Evolutionary conservation across 1,140 invertebrate species (phyloP), one percentile per base, ranked within the genome.

Genomic region (Pseudobourletiella spinata): DNA sequence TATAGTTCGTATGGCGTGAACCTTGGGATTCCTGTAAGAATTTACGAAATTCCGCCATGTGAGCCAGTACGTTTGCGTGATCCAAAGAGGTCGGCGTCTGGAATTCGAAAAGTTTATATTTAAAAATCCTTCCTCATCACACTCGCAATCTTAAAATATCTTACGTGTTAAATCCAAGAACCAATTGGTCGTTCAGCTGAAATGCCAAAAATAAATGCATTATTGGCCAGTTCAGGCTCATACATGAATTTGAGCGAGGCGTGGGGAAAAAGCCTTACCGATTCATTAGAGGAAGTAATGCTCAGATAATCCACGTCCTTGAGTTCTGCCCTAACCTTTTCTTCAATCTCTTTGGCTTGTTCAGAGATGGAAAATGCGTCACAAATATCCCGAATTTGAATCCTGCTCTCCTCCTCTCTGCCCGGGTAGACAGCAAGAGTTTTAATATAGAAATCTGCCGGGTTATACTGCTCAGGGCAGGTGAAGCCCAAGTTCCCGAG

Each of bases 341-440:
- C 67, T 61, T 72, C 70, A 22, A 88, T 77, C 75, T 88, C 83
- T 71, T 87, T 85, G 14, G 83, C 84, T 28, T 84, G 81, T 58
- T 87, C 83, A 62, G 85, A 89, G 0, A 85, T 84, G 1, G 84
- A 81, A 72, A 88, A 92, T 51, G 82, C 78, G 74, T 90, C 86
- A 72, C 88, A 90, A 50, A 91, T 78, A 67, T 79, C 81, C 69
- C 83, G 83, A 3, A 86, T 82, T 1, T 82, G 79, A 64, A 80
- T 78, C 39, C 81, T 76, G 11, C 67, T 75, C 54, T 81, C 74
- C 6, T 75, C 74, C 58, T 84, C 79, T 22, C 79, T 77, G 3
- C 78, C 77, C 16, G 79, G 80, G 55, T 77, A 74, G 1, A 82
- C 76, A 1, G 84, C 83, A 25, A 86, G 73, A 55, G 83, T 80